These are phyloP conservation scores for Spizaetus ornatus DNA, from an alignment of 2,113 vertebrate species.

Conservation along the genomic window DNA sequence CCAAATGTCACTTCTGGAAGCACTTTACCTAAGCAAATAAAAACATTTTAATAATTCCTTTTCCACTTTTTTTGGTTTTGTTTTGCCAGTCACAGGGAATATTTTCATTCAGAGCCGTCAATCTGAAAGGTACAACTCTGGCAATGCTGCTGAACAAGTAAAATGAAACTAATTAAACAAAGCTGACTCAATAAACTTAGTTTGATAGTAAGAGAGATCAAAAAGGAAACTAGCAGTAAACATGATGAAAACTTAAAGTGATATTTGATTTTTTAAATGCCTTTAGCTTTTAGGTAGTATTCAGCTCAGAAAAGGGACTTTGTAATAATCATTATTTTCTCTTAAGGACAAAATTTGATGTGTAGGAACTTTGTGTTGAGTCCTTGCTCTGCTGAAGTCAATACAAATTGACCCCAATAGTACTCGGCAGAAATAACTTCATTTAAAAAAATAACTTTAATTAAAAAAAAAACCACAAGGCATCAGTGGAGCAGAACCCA, in stretches of 20 bases:
- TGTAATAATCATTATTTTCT: neutral
- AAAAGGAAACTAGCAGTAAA: neutral
- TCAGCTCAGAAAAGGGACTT: neutral
- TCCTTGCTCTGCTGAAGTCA: neutral
- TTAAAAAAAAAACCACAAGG: neutral
- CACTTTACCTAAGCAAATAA: constrained; percentile 15
- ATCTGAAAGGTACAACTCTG: constrained; percentile 17
- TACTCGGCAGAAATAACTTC: neutral
- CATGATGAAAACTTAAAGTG: neutral
- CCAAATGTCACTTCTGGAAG: constrained; percentile 1
- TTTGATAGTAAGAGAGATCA: neutral
- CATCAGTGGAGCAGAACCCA: neutral
- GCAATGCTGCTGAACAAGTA: constrained; percentile 14
- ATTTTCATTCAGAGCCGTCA: constrained; percentile 43
- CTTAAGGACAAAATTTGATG: neutral
- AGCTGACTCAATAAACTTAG: constrained; percentile 27
- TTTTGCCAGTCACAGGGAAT: constrained; percentile 27
- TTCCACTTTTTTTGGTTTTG: constrained; percentile 21
- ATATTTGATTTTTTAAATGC: neutral
- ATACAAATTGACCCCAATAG: neutral
- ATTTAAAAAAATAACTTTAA: neutral
- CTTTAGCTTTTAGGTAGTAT: neutral
- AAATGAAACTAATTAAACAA: constrained; percentile 47
- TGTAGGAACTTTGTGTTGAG: neutral
- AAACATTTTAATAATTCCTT: constrained; percentile 15